Evolutionary conservation across 1,140 invertebrate species (phyloP).

Genomic region (Halesus radiatus): DNA sequence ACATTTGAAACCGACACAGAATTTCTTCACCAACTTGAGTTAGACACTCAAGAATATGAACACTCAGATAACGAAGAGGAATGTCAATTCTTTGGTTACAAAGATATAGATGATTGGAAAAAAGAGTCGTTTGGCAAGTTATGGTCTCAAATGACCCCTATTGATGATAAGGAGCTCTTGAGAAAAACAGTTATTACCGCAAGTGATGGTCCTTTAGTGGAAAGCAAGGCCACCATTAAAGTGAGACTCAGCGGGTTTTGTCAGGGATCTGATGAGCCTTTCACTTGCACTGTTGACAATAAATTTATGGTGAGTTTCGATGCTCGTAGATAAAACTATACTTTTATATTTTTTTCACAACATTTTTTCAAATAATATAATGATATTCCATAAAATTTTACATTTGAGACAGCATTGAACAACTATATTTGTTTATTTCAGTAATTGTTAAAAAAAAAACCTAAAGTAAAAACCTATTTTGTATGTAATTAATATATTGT

Average conservation of each 20-base stretch:
- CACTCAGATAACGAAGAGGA: background rate
- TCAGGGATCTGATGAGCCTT: conserved; percentile 40
- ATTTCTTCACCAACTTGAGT: conserved; percentile 15
- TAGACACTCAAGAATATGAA: background rate
- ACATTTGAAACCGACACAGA: conserved; percentile 34
- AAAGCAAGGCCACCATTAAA: conserved; percentile 16
- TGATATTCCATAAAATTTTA: too few relatives aligned
- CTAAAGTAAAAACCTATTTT: too few relatives aligned
- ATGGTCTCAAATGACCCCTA: conserved; percentile 34
- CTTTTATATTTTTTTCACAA: too few relatives aligned
- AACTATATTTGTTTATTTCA: too few relatives aligned
- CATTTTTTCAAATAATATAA: too few relatives aligned
- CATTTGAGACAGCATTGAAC: too few relatives aligned
- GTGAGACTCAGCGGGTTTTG: conserved; percentile 41
- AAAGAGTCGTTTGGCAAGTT: conserved; percentile 38
- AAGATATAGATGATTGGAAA: background rate
- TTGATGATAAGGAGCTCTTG: conserved; percentile 21
- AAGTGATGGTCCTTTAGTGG: background rate
- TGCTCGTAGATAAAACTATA: too few relatives aligned
- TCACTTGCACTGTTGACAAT: conserved; percentile 17
- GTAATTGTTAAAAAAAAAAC: too few relatives aligned
- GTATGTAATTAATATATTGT: too few relatives aligned
- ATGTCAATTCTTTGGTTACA: background rate
- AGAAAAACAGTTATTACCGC: conserved; percentile 35
- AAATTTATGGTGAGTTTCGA: conserved; percentile 9